Evolutionary conservation across 1,140 invertebrate species (phyloP).

Genomic region (Drosophila varians): DNA sequence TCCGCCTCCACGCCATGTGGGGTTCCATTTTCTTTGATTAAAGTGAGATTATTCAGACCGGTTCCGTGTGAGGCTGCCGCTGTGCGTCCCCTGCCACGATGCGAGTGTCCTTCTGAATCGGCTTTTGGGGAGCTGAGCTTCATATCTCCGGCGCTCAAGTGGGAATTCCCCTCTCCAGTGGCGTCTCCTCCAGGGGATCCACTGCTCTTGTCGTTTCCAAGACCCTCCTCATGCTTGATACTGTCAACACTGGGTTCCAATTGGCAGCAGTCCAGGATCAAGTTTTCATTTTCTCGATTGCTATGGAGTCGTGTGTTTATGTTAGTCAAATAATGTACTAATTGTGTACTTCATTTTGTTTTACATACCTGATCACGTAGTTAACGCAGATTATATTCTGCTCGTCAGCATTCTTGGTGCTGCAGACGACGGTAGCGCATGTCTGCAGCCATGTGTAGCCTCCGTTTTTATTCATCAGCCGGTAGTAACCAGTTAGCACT

Average conservation of each 20-base stretch:
- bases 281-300: conserved; percentile 94
- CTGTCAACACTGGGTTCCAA: conserved; percentile 91
- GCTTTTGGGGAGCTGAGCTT: conserved; percentile 71
- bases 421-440: conserved; percentile 98
- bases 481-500: conserved; percentile 97
- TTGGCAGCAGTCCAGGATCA: conserved; percentile 96
- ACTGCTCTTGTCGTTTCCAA: conserved; percentile 92
- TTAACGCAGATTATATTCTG: conserved; percentile 98
- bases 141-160: conserved; percentile 52
- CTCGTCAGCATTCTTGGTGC: conserved; percentile 96
- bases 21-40: conserved; percentile 73
- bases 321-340: too few relatives aligned
- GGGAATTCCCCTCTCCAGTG: conserved; percentile 75
- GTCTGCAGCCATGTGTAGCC: conserved; percentile 98
- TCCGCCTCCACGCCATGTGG: conserved; percentile 54
- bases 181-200: conserved; percentile 93
- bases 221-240: conserved; percentile 90
- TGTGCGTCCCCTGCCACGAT: conserved; percentile 59
- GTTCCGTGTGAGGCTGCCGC: conserved; percentile 50
- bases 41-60: conserved; percentile 50
- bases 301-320: conserved; percentile 86
- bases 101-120: conserved; percentile 66
- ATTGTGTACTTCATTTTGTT: too few relatives aligned
- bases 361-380: conserved; percentile 88
- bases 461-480: conserved; percentile 97